phyloP scores from a whole-genome alignment of 2,113 vertebrate genomes.

The Lepus americanus region DNA sequence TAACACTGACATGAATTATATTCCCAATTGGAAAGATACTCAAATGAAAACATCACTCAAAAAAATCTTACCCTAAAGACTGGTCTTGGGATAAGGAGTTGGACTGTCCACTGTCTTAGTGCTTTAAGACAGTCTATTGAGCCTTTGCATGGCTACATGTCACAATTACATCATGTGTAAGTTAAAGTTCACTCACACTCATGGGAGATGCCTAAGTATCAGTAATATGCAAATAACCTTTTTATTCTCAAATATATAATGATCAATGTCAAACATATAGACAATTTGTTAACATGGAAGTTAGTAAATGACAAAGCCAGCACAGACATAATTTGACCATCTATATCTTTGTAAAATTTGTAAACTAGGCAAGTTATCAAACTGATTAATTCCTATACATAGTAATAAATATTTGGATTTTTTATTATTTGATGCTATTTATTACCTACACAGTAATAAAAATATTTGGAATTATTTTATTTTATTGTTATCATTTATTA shows the following conservation, averaged over 20 bases:
- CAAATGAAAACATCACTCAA: neutral
- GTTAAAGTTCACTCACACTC: neutral
- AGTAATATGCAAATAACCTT: neutral
- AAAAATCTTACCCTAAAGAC: neutral
- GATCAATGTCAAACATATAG: neutral
- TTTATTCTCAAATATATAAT: neutral
- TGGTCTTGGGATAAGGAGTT: neutral
- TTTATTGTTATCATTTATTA: no score
- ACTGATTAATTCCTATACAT: neutral
- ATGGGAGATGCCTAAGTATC: neutral
- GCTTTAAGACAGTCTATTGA: neutral
- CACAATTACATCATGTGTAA: neutral
- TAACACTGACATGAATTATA: neutral
- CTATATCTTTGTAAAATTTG: neutral
- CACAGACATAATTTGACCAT: neutral
- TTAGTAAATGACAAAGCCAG: neutral
- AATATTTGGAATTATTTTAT: no score
- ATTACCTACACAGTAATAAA: no score
- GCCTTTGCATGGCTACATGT: neutral
- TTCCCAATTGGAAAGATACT: neutral
- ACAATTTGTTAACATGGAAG: neutral
- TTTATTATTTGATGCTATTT: no score
- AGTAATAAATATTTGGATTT: no score
- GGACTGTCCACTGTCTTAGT: neutral
- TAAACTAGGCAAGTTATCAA: neutral